Evolutionary conservation across 2,797 vertebrate genomes (phyloP).

Genomic region (Artibeus jamaicensis): DNA sequence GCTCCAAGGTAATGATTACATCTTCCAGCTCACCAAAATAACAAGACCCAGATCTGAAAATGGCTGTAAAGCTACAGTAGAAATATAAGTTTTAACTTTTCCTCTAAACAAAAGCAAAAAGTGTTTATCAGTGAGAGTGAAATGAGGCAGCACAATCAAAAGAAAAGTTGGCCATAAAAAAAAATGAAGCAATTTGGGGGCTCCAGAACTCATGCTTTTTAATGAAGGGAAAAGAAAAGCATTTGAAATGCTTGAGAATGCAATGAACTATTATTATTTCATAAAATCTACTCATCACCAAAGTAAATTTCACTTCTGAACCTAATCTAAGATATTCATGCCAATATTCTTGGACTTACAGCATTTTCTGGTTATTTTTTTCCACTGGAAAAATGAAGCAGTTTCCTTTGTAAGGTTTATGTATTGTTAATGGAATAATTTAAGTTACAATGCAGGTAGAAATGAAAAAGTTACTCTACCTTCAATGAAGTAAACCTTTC

Average conservation of each 20-base stretch:
- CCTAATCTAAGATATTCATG: background rate
- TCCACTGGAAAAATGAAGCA: background rate
- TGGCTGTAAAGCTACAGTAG: background rate
- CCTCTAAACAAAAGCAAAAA: background rate
- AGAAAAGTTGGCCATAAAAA: background rate
- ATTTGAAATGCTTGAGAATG: slow-evolving; percentile 4
- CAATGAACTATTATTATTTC: background rate
- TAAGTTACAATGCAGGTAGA: slow-evolving; percentile 34
- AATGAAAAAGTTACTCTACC: slow-evolving; percentile 32
- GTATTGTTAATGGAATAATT: slow-evolving; percentile 31
- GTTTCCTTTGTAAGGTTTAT: slow-evolving; percentile 5
- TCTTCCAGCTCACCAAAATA: slow-evolving; percentile 7
- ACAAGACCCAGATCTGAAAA: background rate
- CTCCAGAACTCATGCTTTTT: slow-evolving; percentile 8
- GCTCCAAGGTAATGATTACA: background rate
- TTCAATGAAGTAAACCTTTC: slow-evolving; percentile 65
- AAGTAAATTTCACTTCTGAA: slow-evolving; percentile 26
- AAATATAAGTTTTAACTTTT: background rate
- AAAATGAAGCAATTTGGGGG: background rate
- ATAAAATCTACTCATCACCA: background rate
- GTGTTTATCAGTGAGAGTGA: background rate
- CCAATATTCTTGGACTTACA: background rate
- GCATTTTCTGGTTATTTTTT: background rate
- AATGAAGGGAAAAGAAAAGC: background rate
- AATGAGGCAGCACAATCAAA: background rate